phyloP scores from a whole-genome alignment of 2,113 vertebrate genomes.

The Rhineura floridana region DNA sequence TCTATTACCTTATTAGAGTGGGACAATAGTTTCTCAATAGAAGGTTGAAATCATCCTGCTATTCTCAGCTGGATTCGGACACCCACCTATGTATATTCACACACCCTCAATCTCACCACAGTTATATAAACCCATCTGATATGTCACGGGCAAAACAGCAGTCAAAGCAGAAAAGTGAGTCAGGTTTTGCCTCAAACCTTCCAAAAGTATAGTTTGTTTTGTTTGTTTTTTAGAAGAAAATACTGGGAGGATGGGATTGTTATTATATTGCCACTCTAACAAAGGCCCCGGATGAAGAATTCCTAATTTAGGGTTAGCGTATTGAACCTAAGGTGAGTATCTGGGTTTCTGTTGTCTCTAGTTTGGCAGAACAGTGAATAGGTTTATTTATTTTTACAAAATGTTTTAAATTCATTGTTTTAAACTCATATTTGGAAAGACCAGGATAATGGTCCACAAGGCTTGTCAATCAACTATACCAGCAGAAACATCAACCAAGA shows the following conservation, averaged over 20 bases:
- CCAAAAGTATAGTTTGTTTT: background rate
- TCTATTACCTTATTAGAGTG: constrained; percentile 75
- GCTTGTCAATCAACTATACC: too few species aligned
- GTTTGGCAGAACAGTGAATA: background rate
- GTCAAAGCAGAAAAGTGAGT: constrained; percentile 21
- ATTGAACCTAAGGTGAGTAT: constrained; percentile 12
- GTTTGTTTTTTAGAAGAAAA: background rate
- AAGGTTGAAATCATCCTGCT: constrained; percentile 23
- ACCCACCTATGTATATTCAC: background rate
- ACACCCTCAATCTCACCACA: background rate
- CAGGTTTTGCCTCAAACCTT: constrained; percentile 14
- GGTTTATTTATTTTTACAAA: constrained; percentile 16
- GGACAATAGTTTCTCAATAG: constrained; percentile 65
- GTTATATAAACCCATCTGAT: background rate
- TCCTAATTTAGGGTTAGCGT: background rate
- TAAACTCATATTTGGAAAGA: constrained; percentile 2
- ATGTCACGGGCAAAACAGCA: background rate
- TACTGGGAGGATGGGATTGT: background rate
- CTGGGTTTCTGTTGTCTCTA: background rate
- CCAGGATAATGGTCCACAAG: background rate
- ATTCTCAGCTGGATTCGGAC: background rate
- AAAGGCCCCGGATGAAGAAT: constrained; percentile 5
- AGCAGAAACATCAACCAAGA: background rate
- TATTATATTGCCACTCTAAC: background rate
- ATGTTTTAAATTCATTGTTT: constrained; percentile 24